Conservation (phyloP, 2,797 vertebrate species). For the Myioborus melanocephalus region DNA sequence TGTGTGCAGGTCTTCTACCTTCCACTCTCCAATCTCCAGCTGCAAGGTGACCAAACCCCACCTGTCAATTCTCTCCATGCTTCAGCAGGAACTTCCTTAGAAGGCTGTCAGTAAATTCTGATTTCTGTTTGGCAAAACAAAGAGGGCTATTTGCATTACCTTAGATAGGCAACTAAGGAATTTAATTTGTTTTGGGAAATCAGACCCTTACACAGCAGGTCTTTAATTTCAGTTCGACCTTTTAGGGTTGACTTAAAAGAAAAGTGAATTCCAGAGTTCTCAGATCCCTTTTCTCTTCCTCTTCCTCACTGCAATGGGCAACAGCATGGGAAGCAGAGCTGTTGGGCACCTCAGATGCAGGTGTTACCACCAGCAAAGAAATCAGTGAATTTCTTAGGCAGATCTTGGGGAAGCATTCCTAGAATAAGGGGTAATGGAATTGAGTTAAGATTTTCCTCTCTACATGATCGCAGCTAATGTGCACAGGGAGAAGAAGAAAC, state of each 20-base stretch:
- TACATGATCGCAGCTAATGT: not conserved
- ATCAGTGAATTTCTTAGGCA: not conserved
- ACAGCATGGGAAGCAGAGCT: not conserved
- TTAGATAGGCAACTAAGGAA: not conserved
- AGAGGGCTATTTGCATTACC: not conserved
- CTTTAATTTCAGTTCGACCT: not conserved
- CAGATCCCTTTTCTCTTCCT: not conserved
- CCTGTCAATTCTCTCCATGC: not conserved
- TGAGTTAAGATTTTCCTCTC: not conserved
- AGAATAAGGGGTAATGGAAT: not conserved
- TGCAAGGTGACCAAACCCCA: not conserved
- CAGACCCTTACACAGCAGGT: not conserved
- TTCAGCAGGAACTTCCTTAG: not conserved
- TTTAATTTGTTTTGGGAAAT: not conserved
- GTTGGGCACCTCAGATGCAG: not conserved
- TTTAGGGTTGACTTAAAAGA: not conserved
- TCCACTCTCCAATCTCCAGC: not conserved
- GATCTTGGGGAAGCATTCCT: not conserved
- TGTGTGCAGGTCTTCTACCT: not conserved
- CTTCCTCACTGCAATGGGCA: not conserved
- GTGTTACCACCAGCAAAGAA: not conserved
- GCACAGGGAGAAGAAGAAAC: not conserved
- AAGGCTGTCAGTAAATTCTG: not conserved
- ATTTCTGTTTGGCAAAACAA: not conserved
- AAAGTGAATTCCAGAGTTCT: not conserved